Evolutionary conservation across 1,140 invertebrate genomes (phyloP), one percentile per base, ranked within the genome.

Genomic region (Aphelinus certus): DNA sequence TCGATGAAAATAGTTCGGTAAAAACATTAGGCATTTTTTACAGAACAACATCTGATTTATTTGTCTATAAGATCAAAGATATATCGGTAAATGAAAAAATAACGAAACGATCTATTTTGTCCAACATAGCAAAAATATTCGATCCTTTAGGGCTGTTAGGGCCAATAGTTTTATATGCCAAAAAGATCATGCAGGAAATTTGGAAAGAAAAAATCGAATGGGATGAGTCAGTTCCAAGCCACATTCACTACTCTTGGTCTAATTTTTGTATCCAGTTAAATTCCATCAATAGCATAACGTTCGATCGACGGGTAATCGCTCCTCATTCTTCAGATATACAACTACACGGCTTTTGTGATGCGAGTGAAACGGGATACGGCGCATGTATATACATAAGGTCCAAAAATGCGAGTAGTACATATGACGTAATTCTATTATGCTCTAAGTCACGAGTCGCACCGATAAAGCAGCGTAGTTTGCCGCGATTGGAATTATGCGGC

Each of bases 401-500:
- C 1, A 9, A 3, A 0, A 26, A 68, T 9, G 26, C 3, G 1
- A n/a, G 51, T 45, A 42, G 53, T n/a, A 5, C 9, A 58, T 3
- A 7, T 1, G 2, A 3, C 2, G 10, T 47, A 1, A 6, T 2
- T 1, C 3, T 66, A 64, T 6, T 6, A 55, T 77, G 71, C n/a
- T 55, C 76, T 2, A 77, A 70, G 62, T 65, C 71, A 1, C 46
- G 61, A 7, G 76, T 77, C 2, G 76, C 76, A 26, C 64, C 76
- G 1, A 5, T 77, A 1, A 77, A 77, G 60, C 9, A 49, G 1
- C 9, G 26, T 3, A 57, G 71, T 2, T 58, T 77, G 2, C 76
- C 76, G 0, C 60, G 86, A 70, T 76, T 90, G 9, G 89, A 90
- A 79, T 77, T 90, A 26, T 83, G 80, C 72, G 65, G 47, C n/a